Conservation (phyloP, 2,888 invertebrate genomes). For the Andrena chrysosceles region DNA sequence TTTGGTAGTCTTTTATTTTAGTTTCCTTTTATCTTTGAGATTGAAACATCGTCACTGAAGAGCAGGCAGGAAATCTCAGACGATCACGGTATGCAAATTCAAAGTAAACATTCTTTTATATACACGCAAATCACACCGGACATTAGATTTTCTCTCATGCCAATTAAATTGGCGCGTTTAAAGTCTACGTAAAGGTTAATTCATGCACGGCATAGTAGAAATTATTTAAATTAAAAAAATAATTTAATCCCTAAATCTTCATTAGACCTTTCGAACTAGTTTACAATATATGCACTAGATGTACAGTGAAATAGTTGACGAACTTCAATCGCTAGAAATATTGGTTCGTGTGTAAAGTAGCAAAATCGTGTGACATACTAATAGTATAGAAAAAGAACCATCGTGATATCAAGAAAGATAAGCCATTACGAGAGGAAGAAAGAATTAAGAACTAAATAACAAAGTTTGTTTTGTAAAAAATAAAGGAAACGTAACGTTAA, state of each 20-base stretch:
- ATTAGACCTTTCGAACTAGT: constrained; percentile 30
- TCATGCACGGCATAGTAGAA: constrained; percentile 34
- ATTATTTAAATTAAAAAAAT: constrained; percentile 47
- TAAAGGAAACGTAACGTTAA: constrained; percentile 3
- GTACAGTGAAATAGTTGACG: constrained; percentile 2
- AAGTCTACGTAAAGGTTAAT: constrained; percentile 11
- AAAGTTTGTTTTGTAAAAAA: constrained; percentile 6
- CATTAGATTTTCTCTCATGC: constrained; percentile 10
- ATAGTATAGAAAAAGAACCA: background rate
- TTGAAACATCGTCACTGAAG: too few species aligned
- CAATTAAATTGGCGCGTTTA: constrained; percentile 27
- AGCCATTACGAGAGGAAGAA: background rate
- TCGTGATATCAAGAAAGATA: background rate
- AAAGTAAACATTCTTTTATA: background rate
- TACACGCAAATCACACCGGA: constrained; percentile 10
- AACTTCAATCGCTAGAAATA: constrained; percentile 4
- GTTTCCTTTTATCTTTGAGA: too few species aligned
- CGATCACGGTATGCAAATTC: too few species aligned
- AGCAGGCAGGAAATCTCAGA: too few species aligned
- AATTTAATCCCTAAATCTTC: constrained; percentile 35
- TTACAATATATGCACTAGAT: constrained; percentile 8
- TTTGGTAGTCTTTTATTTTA: too few species aligned
- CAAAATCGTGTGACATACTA: background rate
- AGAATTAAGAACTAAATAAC: constrained; percentile 15
- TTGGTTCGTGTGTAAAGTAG: background rate